Conservation (phyloP, 2,113 vertebrate species). For the Petroica traversi region DNA sequence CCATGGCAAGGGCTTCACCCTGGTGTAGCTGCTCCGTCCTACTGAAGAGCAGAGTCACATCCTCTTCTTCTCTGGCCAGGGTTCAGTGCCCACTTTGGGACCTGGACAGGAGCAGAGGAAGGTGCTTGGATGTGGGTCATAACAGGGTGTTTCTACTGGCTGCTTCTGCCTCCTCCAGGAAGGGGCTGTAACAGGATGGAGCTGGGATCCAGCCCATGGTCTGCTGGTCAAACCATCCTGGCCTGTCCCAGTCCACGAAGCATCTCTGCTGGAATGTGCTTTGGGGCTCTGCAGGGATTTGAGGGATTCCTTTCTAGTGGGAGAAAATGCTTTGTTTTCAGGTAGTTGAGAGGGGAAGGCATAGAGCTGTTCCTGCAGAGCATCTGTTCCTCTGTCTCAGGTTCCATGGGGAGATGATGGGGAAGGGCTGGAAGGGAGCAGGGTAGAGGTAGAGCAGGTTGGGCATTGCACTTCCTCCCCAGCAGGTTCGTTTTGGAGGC, state of each 20-base stretch:
- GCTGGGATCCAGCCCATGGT: background rate
- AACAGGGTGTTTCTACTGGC: background rate
- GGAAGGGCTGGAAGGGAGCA: background rate
- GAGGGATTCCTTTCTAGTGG: background rate
- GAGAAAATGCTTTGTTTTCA: background rate
- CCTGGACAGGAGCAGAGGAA: background rate
- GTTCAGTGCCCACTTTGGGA: background rate
- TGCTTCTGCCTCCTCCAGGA: background rate
- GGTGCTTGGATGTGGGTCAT: background rate
- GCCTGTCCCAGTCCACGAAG: background rate
- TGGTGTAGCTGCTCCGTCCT: background rate
- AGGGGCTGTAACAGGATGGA: background rate
- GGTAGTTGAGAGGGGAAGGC: background rate
- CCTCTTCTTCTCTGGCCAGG: background rate
- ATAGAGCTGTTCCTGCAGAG: background rate
- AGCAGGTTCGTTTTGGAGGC: background rate
- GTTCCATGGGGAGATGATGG: background rate
- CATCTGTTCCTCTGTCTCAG: background rate
- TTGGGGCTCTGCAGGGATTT: background rate
- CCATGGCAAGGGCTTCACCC: background rate
- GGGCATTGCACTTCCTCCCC: background rate
- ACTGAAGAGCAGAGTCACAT: background rate
- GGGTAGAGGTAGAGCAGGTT: background rate
- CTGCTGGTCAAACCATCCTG: background rate
- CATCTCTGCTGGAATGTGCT: background rate